Evolutionary conservation across 1,140 invertebrate species (phyloP), one percentile per base, ranked within the genome.

Genomic region (Aradophagus sp.): DNA sequence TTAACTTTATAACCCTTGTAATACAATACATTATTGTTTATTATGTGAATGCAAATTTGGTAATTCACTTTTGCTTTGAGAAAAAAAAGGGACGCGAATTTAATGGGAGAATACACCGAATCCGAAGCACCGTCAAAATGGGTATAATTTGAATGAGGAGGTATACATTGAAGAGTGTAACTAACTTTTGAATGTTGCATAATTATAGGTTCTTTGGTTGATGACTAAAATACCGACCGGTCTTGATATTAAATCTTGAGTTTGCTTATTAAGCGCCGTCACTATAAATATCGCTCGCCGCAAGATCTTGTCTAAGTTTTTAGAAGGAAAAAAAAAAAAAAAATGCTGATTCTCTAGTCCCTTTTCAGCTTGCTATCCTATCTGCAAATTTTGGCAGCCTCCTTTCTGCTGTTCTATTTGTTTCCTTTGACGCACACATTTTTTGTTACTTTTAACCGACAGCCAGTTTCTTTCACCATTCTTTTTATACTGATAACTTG

Each of bases 131-230:
- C 6, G 31, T 41, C 1, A 47, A 39, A 59, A 59, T 41, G 14
- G 12, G 29, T 63, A 45, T 63, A 63, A 52, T 52, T 36, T 63
- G 15, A 13, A 44, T 10, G 17, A 19, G 29, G 26, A 42, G 39
- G 32, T 29, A 13, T 27, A 42, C 14, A 29, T 62, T 62, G 14
- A 62, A 19, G 16, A 19, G 20, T 23, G 32, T 31, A 53, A 53
- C 45, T 29, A 44, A 52, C 11, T 48, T 61, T 50, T 41, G 29
- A 61, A 48, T 35, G 35, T 42, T 41, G 11, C 26, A 23, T 62
- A 62, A 62, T 62, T 62, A 52, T 36, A 50, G 45, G 58, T 42
- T 62, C 20, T 44, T 44, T 19, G 14, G 15, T 35, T 50, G 47
- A 62, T 36, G 58, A 35, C 36, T 52, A 52, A 62, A 62, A 62